Conservation (phyloP, 2,797 vertebrate genomes). For the Microcaecilia unicolor region DNA sequence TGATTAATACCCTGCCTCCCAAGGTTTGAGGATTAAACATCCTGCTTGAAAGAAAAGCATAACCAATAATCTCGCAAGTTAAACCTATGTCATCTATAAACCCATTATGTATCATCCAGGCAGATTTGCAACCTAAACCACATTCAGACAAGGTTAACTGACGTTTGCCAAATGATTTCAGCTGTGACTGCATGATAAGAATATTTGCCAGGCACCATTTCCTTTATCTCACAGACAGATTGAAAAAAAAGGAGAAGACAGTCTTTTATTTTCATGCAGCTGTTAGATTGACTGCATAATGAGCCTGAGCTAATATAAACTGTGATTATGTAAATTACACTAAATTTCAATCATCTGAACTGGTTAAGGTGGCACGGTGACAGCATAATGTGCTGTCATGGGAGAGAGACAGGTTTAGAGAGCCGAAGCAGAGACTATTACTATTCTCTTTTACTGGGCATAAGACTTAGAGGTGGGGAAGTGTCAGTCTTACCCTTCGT, state of each 20-base stretch:
- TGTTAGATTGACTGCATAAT: conserved; percentile 24
- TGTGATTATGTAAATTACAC: conserved; percentile 32
- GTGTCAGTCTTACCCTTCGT: too few relatives aligned
- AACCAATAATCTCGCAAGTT: conserved; percentile 13
- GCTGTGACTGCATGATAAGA: conserved; percentile 2
- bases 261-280: conserved; percentile 25
- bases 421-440: too few relatives aligned
- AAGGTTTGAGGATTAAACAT: too few relatives aligned
- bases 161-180: conserved; percentile 8
- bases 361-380: conserved; percentile 5
- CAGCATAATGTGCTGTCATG: neutral
- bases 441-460: too few relatives aligned
- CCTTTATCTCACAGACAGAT: conserved; percentile 14
- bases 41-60: too few relatives aligned
- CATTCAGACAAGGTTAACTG: neutral
- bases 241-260: conserved; percentile 23
- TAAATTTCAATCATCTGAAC: conserved; percentile 31
- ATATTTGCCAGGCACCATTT: neutral
- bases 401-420: neutral
- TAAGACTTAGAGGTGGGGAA: too few relatives aligned
- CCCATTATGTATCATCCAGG: conserved; percentile 7
- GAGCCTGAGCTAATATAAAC: conserved; percentile 43
- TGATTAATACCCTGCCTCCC: too few relatives aligned
- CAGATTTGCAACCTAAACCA: neutral
- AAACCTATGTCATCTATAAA: conserved; percentile 1